These are phyloP conservation scores for Botia kubotai DNA, from an alignment of 2,797 vertebrate species.

Conservation along the genomic window DNA sequence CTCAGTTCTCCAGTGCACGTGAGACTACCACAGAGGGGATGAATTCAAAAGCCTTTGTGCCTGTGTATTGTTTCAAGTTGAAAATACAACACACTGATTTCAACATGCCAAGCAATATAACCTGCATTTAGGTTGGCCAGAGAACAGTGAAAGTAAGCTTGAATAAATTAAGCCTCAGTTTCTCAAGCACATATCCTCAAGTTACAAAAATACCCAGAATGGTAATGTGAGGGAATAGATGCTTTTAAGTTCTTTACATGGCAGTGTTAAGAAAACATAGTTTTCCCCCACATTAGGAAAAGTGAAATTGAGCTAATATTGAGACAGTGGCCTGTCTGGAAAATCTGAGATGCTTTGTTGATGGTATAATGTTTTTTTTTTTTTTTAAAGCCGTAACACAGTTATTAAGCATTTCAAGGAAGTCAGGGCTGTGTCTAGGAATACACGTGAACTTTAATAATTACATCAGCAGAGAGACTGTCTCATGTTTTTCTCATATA, in stretches of 20 bases:
- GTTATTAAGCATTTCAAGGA: slow-evolving; percentile 36
- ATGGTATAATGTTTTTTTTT: slow-evolving; percentile 2
- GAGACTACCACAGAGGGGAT: slow-evolving; percentile 50
- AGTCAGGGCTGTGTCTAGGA: background rate
- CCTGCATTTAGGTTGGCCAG: slow-evolving; percentile 71
- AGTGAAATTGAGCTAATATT: slow-evolving; percentile 52
- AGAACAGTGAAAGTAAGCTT: slow-evolving; percentile 65
- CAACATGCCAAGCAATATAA: slow-evolving; percentile 69
- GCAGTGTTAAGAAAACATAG: slow-evolving; percentile 3
- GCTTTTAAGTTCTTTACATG: slow-evolving; percentile 26
- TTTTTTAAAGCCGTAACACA: slow-evolving; percentile 22
- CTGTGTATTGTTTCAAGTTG: slow-evolving; percentile 54
- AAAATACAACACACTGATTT: slow-evolving; percentile 56
- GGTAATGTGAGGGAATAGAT: slow-evolving; percentile 38
- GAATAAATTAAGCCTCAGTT: slow-evolving; percentile 62
- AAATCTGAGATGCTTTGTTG: slow-evolving; percentile 32
- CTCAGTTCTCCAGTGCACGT: slow-evolving; percentile 48
- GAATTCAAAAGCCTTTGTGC: slow-evolving; percentile 52
- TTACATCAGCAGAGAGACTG: background rate
- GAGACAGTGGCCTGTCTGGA: slow-evolving; percentile 32
- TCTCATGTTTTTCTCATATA: slow-evolving; percentile 10
- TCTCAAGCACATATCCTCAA: slow-evolving; percentile 49
- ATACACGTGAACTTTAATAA: background rate
- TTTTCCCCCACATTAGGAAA: background rate
- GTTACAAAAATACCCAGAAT: slow-evolving; percentile 54